Evolutionary conservation across 2,113 vertebrate genomes (phyloP).

Genomic region (Petrocephalus microphthalmus): DNA sequence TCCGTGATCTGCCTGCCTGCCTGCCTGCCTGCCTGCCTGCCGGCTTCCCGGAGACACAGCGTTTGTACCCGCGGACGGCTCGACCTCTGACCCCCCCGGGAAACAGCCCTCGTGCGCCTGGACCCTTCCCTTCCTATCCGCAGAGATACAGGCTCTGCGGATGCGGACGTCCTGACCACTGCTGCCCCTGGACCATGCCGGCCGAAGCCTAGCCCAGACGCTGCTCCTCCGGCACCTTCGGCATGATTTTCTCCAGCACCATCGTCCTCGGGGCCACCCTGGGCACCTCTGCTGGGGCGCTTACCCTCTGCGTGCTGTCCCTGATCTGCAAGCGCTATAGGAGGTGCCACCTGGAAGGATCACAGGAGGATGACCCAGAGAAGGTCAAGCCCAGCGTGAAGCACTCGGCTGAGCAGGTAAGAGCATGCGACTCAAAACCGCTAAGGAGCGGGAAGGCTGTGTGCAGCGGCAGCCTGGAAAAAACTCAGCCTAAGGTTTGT

Average conservation of each 20-base stretch:
- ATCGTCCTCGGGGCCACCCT: constrained; percentile 73
- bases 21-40: background rate
- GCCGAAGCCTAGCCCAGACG: constrained; percentile 31
- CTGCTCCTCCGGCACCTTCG: background rate
- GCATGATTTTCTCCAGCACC: constrained; percentile 69
- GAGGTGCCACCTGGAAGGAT: constrained; percentile 55
- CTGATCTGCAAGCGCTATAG: constrained; percentile 65
- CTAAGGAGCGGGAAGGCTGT: background rate
- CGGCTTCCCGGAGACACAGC: background rate
- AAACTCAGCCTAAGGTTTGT: background rate
- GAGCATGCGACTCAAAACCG: background rate
- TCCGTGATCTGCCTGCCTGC: background rate
- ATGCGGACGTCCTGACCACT: constrained; percentile 22
- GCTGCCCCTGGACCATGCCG: constrained; percentile 39
- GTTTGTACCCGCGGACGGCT: background rate
- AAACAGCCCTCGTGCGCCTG: background rate
- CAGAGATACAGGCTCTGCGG: constrained; percentile 12
- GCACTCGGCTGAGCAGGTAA: constrained; percentile 63
- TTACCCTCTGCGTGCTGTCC: constrained; percentile 68
- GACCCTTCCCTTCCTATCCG: background rate
- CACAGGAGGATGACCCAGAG: constrained; percentile 49
- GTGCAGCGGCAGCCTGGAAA: background rate
- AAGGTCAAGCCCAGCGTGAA: constrained; percentile 58
- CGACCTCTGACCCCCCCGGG: background rate
- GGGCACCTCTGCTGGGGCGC: constrained; percentile 71